Percentiles rank a stretch among this genome's conserved stretches.
Conservation (phyloP, 2,797 vertebrate species). For the Natrix natrix region DNA sequence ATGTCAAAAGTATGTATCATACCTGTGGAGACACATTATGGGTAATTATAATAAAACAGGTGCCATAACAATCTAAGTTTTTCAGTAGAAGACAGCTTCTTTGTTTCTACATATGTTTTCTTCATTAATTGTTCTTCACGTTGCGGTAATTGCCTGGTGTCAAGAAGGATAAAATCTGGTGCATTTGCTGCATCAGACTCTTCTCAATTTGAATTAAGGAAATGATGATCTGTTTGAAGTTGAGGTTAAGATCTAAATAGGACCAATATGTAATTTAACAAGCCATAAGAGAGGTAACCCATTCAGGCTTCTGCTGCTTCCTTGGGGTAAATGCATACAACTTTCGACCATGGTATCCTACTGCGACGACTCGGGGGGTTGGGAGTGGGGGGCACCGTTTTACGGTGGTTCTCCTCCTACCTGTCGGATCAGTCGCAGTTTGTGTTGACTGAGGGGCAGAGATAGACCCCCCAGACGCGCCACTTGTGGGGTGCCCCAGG, state of each 20-base stretch:
- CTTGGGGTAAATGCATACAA: not conserved
- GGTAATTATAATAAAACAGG: conserved; percentile 86
- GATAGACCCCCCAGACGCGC: too few species aligned
- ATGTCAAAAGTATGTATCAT: conserved; percentile 80
- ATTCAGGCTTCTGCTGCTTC: not conserved
- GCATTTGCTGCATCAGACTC: conserved; percentile 53
- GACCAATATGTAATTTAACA: not conserved
- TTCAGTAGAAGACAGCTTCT: conserved; percentile 76
- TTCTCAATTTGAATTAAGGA: conserved; percentile 42
- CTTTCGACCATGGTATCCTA: too few species aligned
- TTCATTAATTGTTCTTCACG: conserved; percentile 74
- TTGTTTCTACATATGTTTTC: conserved; percentile 69
- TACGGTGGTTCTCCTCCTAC: too few species aligned
- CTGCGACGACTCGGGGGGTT: too few species aligned
- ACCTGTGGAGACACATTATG: conserved; percentile 84
- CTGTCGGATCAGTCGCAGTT: too few species aligned
- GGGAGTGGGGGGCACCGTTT: too few species aligned
- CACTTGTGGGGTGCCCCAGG: too few species aligned
- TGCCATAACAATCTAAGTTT: conserved; percentile 80
- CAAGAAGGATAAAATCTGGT: conserved; percentile 61
- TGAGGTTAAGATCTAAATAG: conserved; percentile 35
- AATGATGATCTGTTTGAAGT: conserved; percentile 11
- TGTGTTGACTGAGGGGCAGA: too few species aligned
- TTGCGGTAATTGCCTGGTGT: conserved; percentile 66
- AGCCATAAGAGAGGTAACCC: not conserved